These are phyloP conservation scores for Ormyrus nitidulus DNA, from an alignment of 2,888 invertebrate species.

Conservation along the genomic window DNA sequence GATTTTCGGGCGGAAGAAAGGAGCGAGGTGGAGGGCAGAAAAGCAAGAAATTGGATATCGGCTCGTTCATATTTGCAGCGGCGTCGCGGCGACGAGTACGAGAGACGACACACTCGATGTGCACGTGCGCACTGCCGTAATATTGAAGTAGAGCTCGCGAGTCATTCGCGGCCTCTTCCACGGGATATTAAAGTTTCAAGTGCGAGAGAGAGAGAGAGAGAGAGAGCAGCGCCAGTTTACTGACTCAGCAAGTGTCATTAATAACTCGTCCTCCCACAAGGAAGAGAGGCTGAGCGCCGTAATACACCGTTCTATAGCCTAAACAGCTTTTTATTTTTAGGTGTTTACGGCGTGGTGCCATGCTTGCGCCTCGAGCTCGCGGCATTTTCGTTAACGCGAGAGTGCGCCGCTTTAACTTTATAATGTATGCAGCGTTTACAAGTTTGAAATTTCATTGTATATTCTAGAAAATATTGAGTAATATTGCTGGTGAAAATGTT, in stretches of 20 bases:
- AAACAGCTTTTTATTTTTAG: neutral
- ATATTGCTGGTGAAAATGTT: too few relatives aligned
- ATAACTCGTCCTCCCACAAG: slow-evolving; percentile 60
- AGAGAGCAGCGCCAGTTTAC: slow-evolving; percentile 54
- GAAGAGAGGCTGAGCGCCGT: slow-evolving; percentile 50
- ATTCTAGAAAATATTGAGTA: too few relatives aligned
- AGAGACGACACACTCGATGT: slow-evolving; percentile 19
- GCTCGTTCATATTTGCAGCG: neutral
- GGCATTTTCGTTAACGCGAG: neutral
- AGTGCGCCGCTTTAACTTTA: too few relatives aligned
- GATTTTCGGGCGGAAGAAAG: neutral
- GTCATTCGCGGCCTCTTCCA: slow-evolving; percentile 30
- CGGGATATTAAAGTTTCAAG: slow-evolving; percentile 68
- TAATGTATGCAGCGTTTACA: too few relatives aligned
- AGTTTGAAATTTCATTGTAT: too few relatives aligned
- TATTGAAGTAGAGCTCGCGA: slow-evolving; percentile 30
- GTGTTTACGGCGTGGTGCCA: neutral
- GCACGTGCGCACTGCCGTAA: slow-evolving; percentile 28
- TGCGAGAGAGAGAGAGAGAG: neutral
- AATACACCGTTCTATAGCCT: neutral
- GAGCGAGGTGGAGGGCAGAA: neutral
- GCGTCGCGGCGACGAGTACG: neutral
- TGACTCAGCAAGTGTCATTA: slow-evolving; percentile 68
- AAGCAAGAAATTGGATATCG: slow-evolving; percentile 16
- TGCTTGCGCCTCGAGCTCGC: neutral